phyloP scores from a whole-genome alignment of 35 echinoderm and acorn worm species.

The Lytechinus variegatus region DNA sequence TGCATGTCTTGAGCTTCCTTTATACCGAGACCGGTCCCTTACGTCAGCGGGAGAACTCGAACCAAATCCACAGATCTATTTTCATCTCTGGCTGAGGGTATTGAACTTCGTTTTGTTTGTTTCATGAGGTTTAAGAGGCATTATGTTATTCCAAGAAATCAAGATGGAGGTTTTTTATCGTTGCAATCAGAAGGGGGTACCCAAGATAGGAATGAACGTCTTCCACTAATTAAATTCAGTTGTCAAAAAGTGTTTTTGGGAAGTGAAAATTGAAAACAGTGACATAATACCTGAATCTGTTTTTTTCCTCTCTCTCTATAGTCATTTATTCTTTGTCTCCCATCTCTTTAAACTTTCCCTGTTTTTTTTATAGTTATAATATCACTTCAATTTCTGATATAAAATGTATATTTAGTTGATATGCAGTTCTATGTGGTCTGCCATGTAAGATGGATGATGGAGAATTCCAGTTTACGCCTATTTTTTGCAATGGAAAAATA shows the following conservation, averaged over 20 bases:
- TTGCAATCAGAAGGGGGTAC: neutral
- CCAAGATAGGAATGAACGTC: neutral
- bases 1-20: neutral
- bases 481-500: too few relatives aligned
- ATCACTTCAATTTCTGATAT: too few relatives aligned
- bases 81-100: neutral
- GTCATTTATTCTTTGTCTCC: neutral
- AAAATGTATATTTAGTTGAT: too few relatives aligned
- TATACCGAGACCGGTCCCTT: neutral
- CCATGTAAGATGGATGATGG: too few relatives aligned
- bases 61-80: constrained; percentile 18
- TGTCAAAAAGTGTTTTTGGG: neutral
- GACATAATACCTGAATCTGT: neutral
- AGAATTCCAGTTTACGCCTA: too few relatives aligned
- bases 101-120: neutral
- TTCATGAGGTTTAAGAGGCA: neutral
- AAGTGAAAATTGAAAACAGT: neutral
- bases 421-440: too few relatives aligned
- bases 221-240: neutral
- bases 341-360: too few relatives aligned
- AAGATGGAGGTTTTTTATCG: neutral
- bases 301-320: neutral
- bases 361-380: too few relatives aligned
- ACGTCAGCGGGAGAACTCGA: neutral
- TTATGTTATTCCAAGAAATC: neutral